Conservation (phyloP, 2,888 invertebrate species). For the Sinelater perroti region DNA sequence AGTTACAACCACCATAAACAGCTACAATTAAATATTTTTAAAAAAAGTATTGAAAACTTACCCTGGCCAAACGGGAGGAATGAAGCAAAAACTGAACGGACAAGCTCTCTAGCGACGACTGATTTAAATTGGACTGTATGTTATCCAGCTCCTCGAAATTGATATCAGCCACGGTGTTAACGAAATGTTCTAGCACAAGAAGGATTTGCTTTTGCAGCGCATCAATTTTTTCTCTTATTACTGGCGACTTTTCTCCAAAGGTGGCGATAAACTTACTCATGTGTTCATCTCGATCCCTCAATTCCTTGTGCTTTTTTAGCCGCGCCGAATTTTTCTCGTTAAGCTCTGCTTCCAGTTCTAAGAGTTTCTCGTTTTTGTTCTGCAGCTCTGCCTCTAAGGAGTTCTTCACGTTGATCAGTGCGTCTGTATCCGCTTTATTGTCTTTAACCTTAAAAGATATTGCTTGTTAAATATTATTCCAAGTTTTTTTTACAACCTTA, state of each 20-base stretch:
- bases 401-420: slow-evolving; percentile 44
- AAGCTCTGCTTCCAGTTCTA: slow-evolving; percentile 44
- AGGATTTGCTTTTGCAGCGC: slow-evolving; percentile 31
- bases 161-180: slow-evolving; percentile 40
- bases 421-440: slow-evolving; percentile 48
- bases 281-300: slow-evolving; percentile 45
- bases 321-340: slow-evolving; percentile 47
- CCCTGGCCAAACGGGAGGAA: slow-evolving; percentile 19
- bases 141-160: slow-evolving; percentile 44
- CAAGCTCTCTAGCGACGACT: slow-evolving; percentile 26
- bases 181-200: slow-evolving; percentile 39
- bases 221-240: slow-evolving; percentile 24
- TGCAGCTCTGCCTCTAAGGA: slow-evolving; percentile 43
- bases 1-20: too few species aligned
- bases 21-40: too few species aligned
- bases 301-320: slow-evolving; percentile 47
- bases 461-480: slow-evolving; percentile 9
- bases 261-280: slow-evolving; percentile 40
- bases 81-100: slow-evolving; percentile 14
- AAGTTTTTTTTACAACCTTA: neutral
- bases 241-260: slow-evolving; percentile 27
- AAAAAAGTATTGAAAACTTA: slow-evolving; percentile 7
- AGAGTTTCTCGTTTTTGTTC: slow-evolving; percentile 42
- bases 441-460: slow-evolving; percentile 44
- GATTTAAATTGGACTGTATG: slow-evolving; percentile 34